These are phyloP conservation scores for Watsonalla binaria DNA, from an alignment of 2,888 invertebrate genomes.

Conservation along the genomic window DNA sequence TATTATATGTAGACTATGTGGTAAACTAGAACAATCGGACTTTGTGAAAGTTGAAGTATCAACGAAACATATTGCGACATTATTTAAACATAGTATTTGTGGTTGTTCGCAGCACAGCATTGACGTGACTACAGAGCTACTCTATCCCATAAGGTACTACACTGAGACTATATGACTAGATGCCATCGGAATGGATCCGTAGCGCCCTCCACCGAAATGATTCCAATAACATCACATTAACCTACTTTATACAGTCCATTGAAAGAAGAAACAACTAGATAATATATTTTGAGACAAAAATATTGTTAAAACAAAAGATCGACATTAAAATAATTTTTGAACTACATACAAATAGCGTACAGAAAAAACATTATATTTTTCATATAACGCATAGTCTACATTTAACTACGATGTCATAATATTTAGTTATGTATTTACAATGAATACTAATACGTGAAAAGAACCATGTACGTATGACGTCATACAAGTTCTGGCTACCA, in stretches of 20 bases:
- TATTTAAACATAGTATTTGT: conserved; percentile 46
- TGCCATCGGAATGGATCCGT: conserved; percentile 50
- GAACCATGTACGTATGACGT: conserved; percentile 61
- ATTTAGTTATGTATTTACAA: conserved; percentile 68
- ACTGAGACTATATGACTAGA: conserved; percentile 60
- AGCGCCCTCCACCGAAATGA: conserved; percentile 14
- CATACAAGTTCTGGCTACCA: conserved; percentile 48
- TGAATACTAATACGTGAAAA: conserved; percentile 59
- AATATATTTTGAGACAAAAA: conserved; percentile 9
- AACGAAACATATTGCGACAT: conserved; percentile 35
- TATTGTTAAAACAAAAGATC: conserved; percentile 18
- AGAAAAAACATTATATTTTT: conserved; percentile 33
- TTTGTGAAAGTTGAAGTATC: conserved; percentile 21
- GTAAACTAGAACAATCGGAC: conserved; percentile 35
- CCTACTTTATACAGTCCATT: conserved; percentile 75
- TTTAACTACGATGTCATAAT: conserved; percentile 52
- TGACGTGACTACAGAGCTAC: conserved; percentile 42
- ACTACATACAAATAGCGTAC: conserved; percentile 40
- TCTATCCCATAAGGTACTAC: conserved; percentile 52
- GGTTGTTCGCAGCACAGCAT: conserved; percentile 52
- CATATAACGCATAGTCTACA: conserved; percentile 54
- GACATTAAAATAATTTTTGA: conserved; percentile 30
- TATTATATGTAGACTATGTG: conserved; percentile 17
- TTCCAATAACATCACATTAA: conserved; percentile 46
- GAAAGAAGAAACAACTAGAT: conserved; percentile 25